Evolutionary conservation across 2,113 vertebrate genomes (phyloP).

Genomic region (Apeltes quadracus): DNA sequence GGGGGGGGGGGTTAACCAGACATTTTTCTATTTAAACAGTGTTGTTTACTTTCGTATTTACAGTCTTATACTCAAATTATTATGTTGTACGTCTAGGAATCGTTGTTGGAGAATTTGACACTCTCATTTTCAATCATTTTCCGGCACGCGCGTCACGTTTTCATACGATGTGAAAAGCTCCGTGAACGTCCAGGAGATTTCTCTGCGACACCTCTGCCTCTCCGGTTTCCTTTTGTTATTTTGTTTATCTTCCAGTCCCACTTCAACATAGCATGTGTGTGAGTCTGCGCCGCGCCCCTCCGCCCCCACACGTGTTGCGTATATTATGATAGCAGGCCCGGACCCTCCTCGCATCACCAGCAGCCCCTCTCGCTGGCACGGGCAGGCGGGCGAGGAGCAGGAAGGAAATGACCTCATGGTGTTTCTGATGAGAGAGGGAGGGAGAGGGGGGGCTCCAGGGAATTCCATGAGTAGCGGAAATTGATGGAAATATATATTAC

Average conservation of each 20-base stretch:
- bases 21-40: background rate
- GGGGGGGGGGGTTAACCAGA: too few species aligned
- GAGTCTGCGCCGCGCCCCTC: conserved; percentile 3
- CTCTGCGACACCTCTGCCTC: background rate
- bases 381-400: conserved; percentile 34
- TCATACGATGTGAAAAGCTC: background rate
- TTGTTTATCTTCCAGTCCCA: conserved; percentile 17
- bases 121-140: background rate
- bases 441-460: background rate
- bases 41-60: background rate
- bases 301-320: conserved; percentile 42
- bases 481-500: conserved; percentile 4
- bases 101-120: background rate
- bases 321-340: conserved; percentile 44
- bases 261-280: conserved; percentile 9
- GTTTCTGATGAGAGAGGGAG: conserved; percentile 19
- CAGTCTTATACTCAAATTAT: background rate
- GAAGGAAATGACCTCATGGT: conserved; percentile 69
- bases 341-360: conserved; percentile 30
- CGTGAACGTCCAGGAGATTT: background rate
- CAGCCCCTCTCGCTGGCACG: conserved; percentile 47
- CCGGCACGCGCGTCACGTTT: background rate
- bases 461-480: conserved; percentile 2
- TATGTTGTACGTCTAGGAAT: background rate
- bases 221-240: conserved; percentile 1